Conservation (phyloP, 2,888 invertebrate genomes). For the Blastobasis lacticolella region DNA sequence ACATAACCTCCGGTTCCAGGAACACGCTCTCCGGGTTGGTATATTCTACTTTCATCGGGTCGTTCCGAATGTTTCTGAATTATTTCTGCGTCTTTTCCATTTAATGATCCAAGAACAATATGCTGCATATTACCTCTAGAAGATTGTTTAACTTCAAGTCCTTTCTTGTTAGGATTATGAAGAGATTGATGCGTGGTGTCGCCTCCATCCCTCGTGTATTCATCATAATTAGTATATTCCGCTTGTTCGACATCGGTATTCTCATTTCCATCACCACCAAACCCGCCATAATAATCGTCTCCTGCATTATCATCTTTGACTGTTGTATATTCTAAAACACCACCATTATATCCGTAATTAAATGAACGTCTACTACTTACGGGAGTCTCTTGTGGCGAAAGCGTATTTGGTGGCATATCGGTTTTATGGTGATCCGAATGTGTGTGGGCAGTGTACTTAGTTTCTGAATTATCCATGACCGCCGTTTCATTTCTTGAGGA, state of each 20-base stretch:
- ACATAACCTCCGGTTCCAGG: slow-evolving; percentile 79
- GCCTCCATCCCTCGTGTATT: slow-evolving; percentile 52
- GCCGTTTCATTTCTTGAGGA: slow-evolving; percentile 8
- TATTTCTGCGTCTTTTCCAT: slow-evolving; percentile 75
- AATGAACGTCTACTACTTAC: slow-evolving; percentile 51
- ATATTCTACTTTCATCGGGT: slow-evolving; percentile 71
- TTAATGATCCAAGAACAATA: slow-evolving; percentile 74
- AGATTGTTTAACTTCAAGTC: slow-evolving; percentile 58
- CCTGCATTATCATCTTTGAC: slow-evolving; percentile 46
- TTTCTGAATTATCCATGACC: slow-evolving; percentile 24
- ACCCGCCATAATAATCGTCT: slow-evolving; percentile 61
- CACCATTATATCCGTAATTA: slow-evolving; percentile 34
- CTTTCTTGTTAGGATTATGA: slow-evolving; percentile 41
- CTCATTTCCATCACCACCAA: slow-evolving; percentile 46
- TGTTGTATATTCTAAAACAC: slow-evolving; percentile 37
- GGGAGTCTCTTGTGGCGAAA: slow-evolving; percentile 28
- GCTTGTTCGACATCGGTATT: slow-evolving; percentile 57
- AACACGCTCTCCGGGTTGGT: slow-evolving; percentile 79
- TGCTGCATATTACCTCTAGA: slow-evolving; percentile 77
- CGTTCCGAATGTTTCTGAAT: slow-evolving; percentile 71
- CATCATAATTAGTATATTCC: slow-evolving; percentile 77
- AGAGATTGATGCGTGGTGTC: slow-evolving; percentile 49
- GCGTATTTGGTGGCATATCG: slow-evolving; percentile 17
- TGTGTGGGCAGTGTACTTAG: slow-evolving; percentile 33
- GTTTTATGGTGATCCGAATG: slow-evolving; percentile 57